Base-by-base conservation (phyloP, 2,888 invertebrate species). In the Tenthredo mesomela region DNA sequence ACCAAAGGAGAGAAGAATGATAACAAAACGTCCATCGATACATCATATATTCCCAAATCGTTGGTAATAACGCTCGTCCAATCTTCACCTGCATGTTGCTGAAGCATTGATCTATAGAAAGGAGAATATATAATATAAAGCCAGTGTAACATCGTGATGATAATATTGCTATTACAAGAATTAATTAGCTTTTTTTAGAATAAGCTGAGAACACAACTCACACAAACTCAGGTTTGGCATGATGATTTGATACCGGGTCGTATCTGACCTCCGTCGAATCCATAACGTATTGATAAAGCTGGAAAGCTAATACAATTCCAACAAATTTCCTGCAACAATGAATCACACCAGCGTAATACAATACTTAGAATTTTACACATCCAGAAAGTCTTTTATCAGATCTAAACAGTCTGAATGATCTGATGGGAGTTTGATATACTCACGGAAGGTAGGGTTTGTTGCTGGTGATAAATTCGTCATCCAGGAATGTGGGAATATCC, bases 391-490 rank as follows among this genome's bases (percentile, higher is more conserved):
- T 67, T 37, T 37, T 6, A 25, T 37, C 5, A 40, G 18, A 71
- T 54, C 0, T 70, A 18, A 37, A 47, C 73, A 12, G 15, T 21
- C 7, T 21, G 43, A 43, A 43, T 43, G 71, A 73, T 21, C 18
- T 40, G 54, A 82, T 12, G 50, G 18, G 61, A 6, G 4, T 58
- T 80, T 37, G 6, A 18, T 77, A 50, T 85, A 91, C 92, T 91
- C 86, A 92, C 92, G 92, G 86, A 6, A 92, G 89, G 86, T 92
- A 92, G 43, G 92, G 92, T 84, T 88, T 90, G 82, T 92, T 92
- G 84, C 87, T 89, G 4, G 88, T 88, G 65, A 92, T 91, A 47
- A 91, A 85, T 47, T 89, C 89, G 70, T 92, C 92, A 47, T 88
- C 88, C 83, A 92, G 85, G 80, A 91, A 92, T 29, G 91, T 88